phyloP scores from a whole-genome alignment of 1,140 invertebrate species.

The Homarus americanus region DNA sequence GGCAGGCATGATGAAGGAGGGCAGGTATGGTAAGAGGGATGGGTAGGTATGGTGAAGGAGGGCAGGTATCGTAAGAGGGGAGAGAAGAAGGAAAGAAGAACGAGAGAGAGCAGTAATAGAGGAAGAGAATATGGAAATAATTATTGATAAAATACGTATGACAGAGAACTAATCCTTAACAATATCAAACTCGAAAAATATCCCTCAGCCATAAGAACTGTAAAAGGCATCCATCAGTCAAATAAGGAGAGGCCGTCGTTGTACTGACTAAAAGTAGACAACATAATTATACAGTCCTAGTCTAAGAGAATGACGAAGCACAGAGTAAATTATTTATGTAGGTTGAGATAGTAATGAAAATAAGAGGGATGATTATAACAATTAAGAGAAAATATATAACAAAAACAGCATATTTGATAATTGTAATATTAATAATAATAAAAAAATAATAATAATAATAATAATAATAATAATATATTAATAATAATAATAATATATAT shows the following conservation, averaged over 20 bases:
- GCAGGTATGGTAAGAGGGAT: too few relatives aligned
- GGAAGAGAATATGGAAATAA: not conserved
- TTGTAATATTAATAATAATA: slow-evolving; percentile 3
- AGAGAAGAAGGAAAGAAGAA: not conserved
- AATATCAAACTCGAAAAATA: not conserved
- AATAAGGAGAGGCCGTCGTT: not conserved
- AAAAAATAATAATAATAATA: slow-evolving; percentile 11
- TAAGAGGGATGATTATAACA: not conserved
- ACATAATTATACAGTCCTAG: not conserved
- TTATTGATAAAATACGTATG: not conserved
- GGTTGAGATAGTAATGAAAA: not conserved
- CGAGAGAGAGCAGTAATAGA: not conserved
- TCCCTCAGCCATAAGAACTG: not conserved
- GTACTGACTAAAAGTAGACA: not conserved
- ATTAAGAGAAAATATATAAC: not conserved
- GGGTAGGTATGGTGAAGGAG: not conserved
- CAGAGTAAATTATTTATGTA: not conserved
- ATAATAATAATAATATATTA: not conserved
- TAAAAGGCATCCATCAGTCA: not conserved
- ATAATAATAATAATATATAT: not conserved
- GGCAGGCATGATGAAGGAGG: too few relatives aligned
- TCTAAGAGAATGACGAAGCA: not conserved
- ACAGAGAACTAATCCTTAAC: not conserved
- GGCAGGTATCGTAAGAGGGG: not conserved
- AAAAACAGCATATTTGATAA: not conserved